Conservation (phyloP, 2,113 vertebrate species). For the Triplophysa siluroides region DNA sequence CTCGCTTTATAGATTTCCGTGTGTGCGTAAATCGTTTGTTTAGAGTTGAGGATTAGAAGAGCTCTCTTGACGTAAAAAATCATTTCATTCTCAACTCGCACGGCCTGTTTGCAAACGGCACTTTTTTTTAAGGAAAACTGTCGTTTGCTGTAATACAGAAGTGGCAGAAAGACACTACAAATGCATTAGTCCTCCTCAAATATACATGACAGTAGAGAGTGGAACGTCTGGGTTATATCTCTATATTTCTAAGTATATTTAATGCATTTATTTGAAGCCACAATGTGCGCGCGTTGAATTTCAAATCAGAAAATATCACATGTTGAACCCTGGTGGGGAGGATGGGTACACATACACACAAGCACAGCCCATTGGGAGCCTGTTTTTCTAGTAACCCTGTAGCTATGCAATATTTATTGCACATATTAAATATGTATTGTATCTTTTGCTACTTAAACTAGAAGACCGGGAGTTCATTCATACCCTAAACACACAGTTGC, state of each 20-base stretch:
- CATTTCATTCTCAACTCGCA: background rate
- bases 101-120: background rate
- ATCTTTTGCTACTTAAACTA: slow-evolving; percentile 30
- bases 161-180: slow-evolving; percentile 40
- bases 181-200: slow-evolving; percentile 48
- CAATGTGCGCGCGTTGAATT: slow-evolving; percentile 6
- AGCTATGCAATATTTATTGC: slow-evolving; percentile 36
- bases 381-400: slow-evolving; percentile 3
- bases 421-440: slow-evolving; percentile 27
- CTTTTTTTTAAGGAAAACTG: slow-evolving; percentile 20
- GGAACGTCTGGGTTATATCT: background rate
- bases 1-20: slow-evolving; percentile 5
- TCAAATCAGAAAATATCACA: slow-evolving; percentile 7
- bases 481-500: slow-evolving; percentile 9
- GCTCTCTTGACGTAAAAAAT: slow-evolving; percentile 17
- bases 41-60: slow-evolving; percentile 13
- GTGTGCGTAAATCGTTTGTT: slow-evolving; percentile 29
- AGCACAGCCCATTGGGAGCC: background rate
- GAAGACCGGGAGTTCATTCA: slow-evolving; percentile 30
- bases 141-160: slow-evolving; percentile 20
- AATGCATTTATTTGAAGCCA: background rate
- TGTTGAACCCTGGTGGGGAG: background rate
- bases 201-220: slow-evolving; percentile 32
- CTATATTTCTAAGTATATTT: slow-evolving; percentile 18
- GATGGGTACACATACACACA: background rate